Evolutionary conservation across 2,797 vertebrate species (phyloP), one percentile per base, ranked within the genome.

Genomic region (Vultur gryphus): DNA sequence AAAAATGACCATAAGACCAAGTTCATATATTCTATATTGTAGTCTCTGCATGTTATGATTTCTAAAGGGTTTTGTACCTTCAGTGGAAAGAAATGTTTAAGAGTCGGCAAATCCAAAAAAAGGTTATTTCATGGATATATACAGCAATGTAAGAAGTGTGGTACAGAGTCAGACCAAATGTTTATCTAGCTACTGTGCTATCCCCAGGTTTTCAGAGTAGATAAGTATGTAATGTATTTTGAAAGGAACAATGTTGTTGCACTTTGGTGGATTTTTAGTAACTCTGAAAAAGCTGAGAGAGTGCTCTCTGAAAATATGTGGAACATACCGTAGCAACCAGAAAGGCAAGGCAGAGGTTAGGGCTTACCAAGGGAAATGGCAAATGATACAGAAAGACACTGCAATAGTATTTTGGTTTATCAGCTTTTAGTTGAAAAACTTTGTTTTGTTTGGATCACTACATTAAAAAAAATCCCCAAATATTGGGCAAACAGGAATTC

Each of bases 151-250:
- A 73, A 87, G 55, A 73, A 93, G 28, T 44, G 33, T 55, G 58
- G 29, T 77, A 52, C 41, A 21, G 29, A 49, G 64, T 70, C 84
- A 85, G 64, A 58, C 58, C 77, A 70, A 87, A 49, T 83, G 75
- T 89, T 94, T 92, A 84, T 92, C 66, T 92, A 9, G 39, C 77
- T 83, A 18, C 70, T 83, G 52, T 87, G 59, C 55, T 83, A 31
- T 76, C 52, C 52, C 64, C 71, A 46, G 70, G 81, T 93, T 96
- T 97, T 93, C 65, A 58, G 49, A 58, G 61, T 29, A 93, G 84
- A 79, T 93, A 91, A 94, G 54, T 65, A 43, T 41, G 52, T 92
- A 75, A 69, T 73, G 16, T 69, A 51, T 77, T 79, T 94, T 83
- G 20, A 90, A 89, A 89, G 76, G 52, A 94, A 52, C 14, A 64